phyloP scores from a whole-genome alignment of 2,797 vertebrate species.

The Psittacula echo region DNA sequence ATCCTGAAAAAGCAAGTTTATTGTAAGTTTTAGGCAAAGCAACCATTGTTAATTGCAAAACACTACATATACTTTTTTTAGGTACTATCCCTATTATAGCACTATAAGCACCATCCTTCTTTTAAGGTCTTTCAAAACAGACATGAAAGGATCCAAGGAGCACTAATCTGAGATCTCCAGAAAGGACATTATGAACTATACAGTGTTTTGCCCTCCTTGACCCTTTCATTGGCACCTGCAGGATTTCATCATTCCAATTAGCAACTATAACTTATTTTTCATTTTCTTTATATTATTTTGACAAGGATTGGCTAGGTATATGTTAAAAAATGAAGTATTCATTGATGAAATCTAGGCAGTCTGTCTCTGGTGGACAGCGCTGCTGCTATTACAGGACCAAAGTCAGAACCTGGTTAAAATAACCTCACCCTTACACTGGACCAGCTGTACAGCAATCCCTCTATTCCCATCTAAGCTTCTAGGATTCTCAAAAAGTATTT shows the following conservation, averaged over 20 bases:
- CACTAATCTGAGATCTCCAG: not conserved
- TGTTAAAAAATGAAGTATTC: not conserved
- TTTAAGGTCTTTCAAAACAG: not conserved
- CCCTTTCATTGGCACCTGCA: not conserved
- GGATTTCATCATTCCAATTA: not conserved
- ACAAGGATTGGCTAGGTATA: not conserved
- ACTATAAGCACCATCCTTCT: not conserved
- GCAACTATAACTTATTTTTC: not conserved
- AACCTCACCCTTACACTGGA: not conserved
- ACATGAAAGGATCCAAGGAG: not conserved
- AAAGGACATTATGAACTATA: not conserved
- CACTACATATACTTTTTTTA: not conserved
- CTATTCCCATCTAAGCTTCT: not conserved
- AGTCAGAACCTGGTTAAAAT: not conserved
- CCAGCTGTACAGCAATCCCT: not conserved
- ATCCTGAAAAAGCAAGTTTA: conserved; percentile 78
- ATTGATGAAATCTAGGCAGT: not conserved
- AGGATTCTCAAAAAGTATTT: not conserved
- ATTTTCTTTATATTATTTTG: not conserved
- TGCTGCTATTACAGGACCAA: not conserved
- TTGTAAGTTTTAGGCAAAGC: not conserved
- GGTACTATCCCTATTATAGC: not conserved
- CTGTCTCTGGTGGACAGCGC: not conserved
- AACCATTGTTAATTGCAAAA: not conserved
- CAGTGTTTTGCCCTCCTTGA: not conserved